A percentile compares a stretch with the other conserved stretches of the same genome.
Evolutionary conservation across 2,113 vertebrate species (phyloP).

Genomic region (Eclectus roratus): DNA sequence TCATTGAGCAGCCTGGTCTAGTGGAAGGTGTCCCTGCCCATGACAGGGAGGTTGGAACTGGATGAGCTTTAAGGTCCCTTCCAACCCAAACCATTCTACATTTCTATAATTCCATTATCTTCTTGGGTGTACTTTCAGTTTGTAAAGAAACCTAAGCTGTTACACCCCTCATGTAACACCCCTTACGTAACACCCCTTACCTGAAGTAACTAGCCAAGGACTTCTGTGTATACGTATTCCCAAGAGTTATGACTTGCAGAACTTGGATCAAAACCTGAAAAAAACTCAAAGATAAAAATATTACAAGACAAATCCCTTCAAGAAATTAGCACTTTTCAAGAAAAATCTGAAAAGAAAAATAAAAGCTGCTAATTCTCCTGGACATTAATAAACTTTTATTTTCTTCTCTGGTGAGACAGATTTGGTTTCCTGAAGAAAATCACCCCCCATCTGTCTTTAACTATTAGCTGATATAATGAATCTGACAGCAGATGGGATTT

Average conservation of each 20-base stretch:
- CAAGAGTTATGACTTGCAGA: background rate
- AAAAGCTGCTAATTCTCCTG: background rate
- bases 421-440: background rate
- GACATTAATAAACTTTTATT: background rate
- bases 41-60: background rate
- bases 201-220: background rate
- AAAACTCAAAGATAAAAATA: background rate
- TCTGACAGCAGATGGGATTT: conserved; percentile 9
- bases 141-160: background rate
- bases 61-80: background rate
- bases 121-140: background rate
- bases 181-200: background rate
- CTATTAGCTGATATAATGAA: background rate
- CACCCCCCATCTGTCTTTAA: background rate
- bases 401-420: background rate
- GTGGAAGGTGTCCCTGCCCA: background rate
- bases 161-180: too few relatives aligned
- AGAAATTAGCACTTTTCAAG: background rate
- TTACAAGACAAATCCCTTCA: background rate
- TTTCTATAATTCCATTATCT: background rate
- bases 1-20: background rate
- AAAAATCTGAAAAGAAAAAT: background rate
- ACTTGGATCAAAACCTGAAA: background rate
- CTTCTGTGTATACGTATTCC: background rate
- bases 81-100: background rate